Percentiles rank a stretch among this genome's conserved stretches.
These are phyloP conservation scores for Balaeniceps rex DNA, from an alignment of 2,113 vertebrate genomes.

Conservation along the genomic window DNA sequence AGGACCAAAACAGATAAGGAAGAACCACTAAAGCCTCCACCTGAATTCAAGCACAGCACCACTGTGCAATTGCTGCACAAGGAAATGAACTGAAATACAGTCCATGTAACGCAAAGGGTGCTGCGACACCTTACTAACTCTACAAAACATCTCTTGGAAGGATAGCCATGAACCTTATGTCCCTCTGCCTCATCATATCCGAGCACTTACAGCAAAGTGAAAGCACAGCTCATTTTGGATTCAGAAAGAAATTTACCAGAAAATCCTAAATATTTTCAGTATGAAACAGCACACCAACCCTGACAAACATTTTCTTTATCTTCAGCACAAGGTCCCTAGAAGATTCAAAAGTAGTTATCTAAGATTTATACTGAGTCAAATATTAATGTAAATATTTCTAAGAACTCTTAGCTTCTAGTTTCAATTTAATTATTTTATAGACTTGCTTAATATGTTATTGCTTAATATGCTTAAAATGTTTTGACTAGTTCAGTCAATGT, in stretches of 20 bases:
- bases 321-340: neutral
- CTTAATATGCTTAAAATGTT: slow-evolving; percentile 57
- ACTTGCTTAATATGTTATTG: slow-evolving; percentile 55
- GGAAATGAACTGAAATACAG: neutral
- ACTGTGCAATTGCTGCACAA: neutral
- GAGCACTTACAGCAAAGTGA: neutral
- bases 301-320: neutral
- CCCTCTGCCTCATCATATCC: neutral
- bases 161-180: neutral
- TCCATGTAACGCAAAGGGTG: neutral
- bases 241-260: neutral
- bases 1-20: neutral
- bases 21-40: neutral
- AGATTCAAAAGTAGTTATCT: neutral
- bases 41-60: neutral
- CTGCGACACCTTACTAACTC: neutral
- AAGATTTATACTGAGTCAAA: neutral
- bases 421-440: slow-evolving; percentile 53
- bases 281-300: neutral
- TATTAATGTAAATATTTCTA: slow-evolving; percentile 55
- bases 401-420: slow-evolving; percentile 14
- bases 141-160: neutral
- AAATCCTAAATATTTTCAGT: neutral
- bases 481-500: slow-evolving; percentile 60
- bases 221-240: neutral